phyloP scores from a whole-genome alignment of 2,888 invertebrate species.

The Lamellibrachia satsuma region DNA sequence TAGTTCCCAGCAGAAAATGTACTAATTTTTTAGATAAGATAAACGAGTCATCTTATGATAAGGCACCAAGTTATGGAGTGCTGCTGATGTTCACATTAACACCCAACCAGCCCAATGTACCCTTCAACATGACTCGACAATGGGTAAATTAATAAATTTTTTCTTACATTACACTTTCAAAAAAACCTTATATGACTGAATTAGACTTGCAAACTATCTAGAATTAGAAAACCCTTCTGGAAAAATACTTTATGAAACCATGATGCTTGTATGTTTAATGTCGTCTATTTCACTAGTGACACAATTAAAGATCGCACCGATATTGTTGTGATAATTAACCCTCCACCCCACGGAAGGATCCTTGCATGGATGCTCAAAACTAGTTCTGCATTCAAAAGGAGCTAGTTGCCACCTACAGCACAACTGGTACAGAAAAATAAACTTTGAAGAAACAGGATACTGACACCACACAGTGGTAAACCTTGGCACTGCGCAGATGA shows the following conservation, averaged over 20 bases:
- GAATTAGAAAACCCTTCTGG: not conserved
- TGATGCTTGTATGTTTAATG: not conserved
- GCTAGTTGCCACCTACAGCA: not conserved
- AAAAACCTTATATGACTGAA: not conserved
- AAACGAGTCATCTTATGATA: too few relatives aligned
- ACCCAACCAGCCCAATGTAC: too few relatives aligned
- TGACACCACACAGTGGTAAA: not conserved
- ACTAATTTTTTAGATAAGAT: too few relatives aligned
- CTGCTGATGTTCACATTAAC: too few relatives aligned
- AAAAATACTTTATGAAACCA: not conserved
- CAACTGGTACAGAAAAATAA: constrained; percentile 9
- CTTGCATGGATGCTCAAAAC: not conserved
- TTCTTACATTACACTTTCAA: not conserved
- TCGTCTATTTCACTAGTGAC: not conserved
- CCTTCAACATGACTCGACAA: not conserved
- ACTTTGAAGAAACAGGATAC: not conserved
- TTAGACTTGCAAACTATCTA: too few relatives aligned
- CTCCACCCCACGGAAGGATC: not conserved
- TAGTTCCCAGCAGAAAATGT: not conserved
- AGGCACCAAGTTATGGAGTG: too few relatives aligned
- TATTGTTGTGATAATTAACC: not conserved
- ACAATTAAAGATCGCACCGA: not conserved
- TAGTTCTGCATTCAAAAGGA: not conserved
- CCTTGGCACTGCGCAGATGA: not conserved
- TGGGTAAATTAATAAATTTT: not conserved